These are phyloP conservation scores for Terrapene triunguis DNA, from an alignment of 2,113 vertebrate genomes.

Conservation along the genomic window DNA sequence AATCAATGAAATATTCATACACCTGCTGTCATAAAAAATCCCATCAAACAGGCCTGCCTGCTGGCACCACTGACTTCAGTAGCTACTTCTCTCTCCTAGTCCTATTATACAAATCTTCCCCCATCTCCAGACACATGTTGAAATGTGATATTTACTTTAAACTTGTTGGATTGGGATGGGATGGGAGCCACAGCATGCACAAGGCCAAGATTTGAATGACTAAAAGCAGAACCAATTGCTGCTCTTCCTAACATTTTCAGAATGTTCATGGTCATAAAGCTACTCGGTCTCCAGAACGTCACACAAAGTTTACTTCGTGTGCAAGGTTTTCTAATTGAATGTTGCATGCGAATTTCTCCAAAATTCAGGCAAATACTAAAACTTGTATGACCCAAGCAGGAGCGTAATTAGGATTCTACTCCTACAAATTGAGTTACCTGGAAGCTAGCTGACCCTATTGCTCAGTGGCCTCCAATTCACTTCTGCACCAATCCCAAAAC, in stretches of 20 bases:
- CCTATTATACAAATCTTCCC: constrained; percentile 17
- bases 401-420: neutral
- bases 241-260: neutral
- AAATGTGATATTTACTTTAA: constrained; percentile 17
- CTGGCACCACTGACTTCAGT: constrained; percentile 57
- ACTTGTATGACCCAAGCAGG: constrained; percentile 43
- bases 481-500: neutral
- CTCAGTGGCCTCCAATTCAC: neutral
- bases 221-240: fast-evolving
- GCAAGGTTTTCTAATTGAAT: neutral
- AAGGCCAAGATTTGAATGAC: neutral
- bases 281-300: constrained; percentile 1
- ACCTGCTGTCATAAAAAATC: constrained; percentile 42
- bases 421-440: neutral
- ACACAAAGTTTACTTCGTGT: constrained; percentile 2
- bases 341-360: neutral
- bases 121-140: neutral
- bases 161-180: fast-evolving
- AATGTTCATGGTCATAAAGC: neutral
- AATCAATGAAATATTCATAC: constrained; percentile 57
- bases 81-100: constrained; percentile 48
- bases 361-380: constrained; percentile 39
- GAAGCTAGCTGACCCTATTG: neutral
- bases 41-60: constrained; percentile 57
- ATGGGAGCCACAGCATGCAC: neutral